Conservation (phyloP, 2,888 invertebrate species). For the Agrilus mali region DNA sequence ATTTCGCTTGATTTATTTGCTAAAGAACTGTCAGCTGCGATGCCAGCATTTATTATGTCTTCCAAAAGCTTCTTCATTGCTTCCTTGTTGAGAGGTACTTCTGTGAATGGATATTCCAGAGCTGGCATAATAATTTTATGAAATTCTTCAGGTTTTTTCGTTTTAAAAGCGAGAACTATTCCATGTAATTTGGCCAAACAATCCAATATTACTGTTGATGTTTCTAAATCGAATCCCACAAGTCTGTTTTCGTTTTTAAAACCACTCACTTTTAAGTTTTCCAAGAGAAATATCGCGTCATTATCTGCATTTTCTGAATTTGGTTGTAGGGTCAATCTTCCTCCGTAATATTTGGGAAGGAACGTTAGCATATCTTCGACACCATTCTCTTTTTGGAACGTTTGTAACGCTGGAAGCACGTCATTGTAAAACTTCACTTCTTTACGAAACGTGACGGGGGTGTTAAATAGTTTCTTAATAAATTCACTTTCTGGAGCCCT, state of each 20-base stretch:
- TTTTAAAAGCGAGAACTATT: conserved; percentile 37
- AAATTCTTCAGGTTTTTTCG: conserved; percentile 31
- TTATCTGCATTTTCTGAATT: conserved; percentile 30
- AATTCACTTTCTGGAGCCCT: conserved; percentile 37
- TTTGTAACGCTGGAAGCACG: conserved; percentile 32
- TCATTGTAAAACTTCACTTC: conserved; percentile 38
- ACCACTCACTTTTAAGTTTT: conserved; percentile 36
- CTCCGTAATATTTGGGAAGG: conserved; percentile 36
- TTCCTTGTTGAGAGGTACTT: neutral
- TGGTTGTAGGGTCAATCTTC: conserved; percentile 25
- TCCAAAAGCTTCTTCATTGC: too few relatives aligned
- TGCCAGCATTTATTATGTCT: too few relatives aligned
- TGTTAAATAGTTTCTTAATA: conserved; percentile 36
- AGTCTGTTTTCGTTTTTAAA: conserved; percentile 35
- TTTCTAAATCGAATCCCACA: conserved; percentile 35
- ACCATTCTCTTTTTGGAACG: conserved; percentile 33
- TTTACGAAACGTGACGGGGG: conserved; percentile 36
- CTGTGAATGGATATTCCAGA: conserved; percentile 24
- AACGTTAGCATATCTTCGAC: conserved; percentile 28
- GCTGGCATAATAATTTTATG: conserved; percentile 25
- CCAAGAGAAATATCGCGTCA: conserved; percentile 39
- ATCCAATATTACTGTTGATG: conserved; percentile 32
- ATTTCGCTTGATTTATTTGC: too few relatives aligned
- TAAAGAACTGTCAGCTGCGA: too few relatives aligned
- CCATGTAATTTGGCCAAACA: conserved; percentile 40